Evolutionary conservation across 1,140 invertebrate genomes (phyloP), one percentile per base, ranked within the genome.

Genomic region (Fopius arisanus): DNA sequence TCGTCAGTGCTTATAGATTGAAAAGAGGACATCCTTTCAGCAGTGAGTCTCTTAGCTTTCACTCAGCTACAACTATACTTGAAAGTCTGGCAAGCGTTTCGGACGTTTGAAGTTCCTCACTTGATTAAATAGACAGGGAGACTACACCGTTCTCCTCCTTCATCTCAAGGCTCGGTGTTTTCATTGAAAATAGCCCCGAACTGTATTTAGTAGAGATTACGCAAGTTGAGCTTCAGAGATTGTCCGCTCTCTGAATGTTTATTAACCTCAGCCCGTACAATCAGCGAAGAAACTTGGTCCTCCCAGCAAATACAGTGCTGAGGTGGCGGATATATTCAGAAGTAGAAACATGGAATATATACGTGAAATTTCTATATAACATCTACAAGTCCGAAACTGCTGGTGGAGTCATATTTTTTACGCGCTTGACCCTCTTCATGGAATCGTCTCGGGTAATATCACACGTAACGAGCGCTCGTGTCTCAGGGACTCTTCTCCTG

Each of bases 161-260:
- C 54, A 28, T 19, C 54, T 28, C 74, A 74, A 43, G 77, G 74
- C 66, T 73, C 67, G 70, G 71, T 81, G 80, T 81, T 83, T 83
- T 80, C 77, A 83, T 79, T 83, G 77, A 79, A 82, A 82, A 82
- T 78, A 83, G 78, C 75, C 79, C 80, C 77, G 66, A 81, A 83
- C 78, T 80, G 78, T 82, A 78, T 81, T 82, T 81, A 80, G 75
- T 78, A 82, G 79, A 80, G 81, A 81, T 82, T 82, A 81, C 78
- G 75, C 43, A 74, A 74, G 78, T 80, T 79, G 78, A 79, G 75
- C 76, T 67, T 66, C 67, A 37, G 73, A 72, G 80, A 82, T 79
- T 79, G 62, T 67, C 65, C 31, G 73, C 67, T 76, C 75, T 43
- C 66, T 72, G 77, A 75, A 75, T 79, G 74, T 80, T 79, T 63